Evolutionary conservation across 1,140 invertebrate species (phyloP).

Genomic region (Trachelipus rathkii): DNA sequence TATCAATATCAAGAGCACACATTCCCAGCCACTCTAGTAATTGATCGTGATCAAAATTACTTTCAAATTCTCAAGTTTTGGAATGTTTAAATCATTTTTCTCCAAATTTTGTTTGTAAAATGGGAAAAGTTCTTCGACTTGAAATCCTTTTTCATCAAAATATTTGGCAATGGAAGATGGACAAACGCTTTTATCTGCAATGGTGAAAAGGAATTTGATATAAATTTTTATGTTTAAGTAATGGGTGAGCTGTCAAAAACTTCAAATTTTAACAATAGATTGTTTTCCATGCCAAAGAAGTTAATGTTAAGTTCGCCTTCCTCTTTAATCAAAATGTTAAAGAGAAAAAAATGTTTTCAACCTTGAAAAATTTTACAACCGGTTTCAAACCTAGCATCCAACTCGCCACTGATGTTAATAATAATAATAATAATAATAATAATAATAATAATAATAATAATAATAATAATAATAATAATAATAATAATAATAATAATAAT

Average conservation of each 20-base stretch:
- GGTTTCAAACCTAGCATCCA: too few species aligned
- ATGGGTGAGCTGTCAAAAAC: neutral
- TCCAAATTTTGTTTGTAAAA: neutral
- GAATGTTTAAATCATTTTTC: neutral
- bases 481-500: too few species aligned
- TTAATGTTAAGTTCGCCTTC: neutral
- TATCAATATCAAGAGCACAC: neutral
- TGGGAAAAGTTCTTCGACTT: neutral
- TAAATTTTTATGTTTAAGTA: neutral
- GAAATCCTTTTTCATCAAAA: neutral
- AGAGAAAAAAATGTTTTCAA: neutral
- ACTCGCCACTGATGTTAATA: too few species aligned
- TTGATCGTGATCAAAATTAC: neutral
- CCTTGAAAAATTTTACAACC: neutral
- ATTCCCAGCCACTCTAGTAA: neutral
- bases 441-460: too few species aligned
- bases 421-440: too few species aligned
- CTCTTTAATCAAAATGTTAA: neutral
- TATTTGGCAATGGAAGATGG: conserved; percentile 3
- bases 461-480: too few species aligned
- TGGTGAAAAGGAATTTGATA: neutral
- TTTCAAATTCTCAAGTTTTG: neutral
- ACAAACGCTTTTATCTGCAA: neutral
- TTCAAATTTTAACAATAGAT: neutral
- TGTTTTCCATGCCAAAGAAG: neutral